A percentile compares a stretch with the other conserved stretches of the same genome.
phyloP scores from a whole-genome alignment of 2,888 invertebrate genomes.

The Ecliptopera silaceata region DNA sequence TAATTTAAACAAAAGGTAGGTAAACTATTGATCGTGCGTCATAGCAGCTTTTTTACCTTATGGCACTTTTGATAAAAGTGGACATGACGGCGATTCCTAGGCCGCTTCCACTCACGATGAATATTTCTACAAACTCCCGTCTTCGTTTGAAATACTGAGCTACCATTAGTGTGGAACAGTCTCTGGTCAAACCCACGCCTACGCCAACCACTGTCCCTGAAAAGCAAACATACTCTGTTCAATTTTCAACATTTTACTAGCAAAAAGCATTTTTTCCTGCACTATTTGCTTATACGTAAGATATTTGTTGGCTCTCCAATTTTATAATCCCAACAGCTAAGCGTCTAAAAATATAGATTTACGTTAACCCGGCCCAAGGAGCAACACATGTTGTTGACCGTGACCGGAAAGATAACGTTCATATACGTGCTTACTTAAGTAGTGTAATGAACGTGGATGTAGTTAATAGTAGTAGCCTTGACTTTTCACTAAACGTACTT shows the following conservation, averaged over 20 bases:
- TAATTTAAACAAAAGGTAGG: too few relatives aligned
- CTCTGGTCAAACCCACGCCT: conserved; percentile 92
- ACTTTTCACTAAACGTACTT: not conserved
- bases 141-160: conserved; percentile 94
- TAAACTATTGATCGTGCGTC: too few relatives aligned
- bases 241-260: too few relatives aligned
- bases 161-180: conserved; percentile 94
- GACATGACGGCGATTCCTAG: conserved; percentile 93
- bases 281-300: too few relatives aligned
- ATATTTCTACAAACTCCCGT: conserved; percentile 93
- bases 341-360: not conserved
- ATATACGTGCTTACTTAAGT: not conserved
- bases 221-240: not conserved
- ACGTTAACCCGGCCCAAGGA: not conserved
- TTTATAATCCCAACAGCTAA: too few relatives aligned
- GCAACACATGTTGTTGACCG: not conserved
- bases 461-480: not conserved
- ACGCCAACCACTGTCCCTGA: conserved; percentile 87
- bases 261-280: too few relatives aligned
- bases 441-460: not conserved
- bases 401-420: not conserved
- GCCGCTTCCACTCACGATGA: conserved; percentile 93
- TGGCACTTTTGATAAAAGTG: conserved; percentile 89
- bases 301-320: not conserved
- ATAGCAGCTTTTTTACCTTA: conserved; percentile 82